Evolutionary conservation across 2,797 vertebrate species (phyloP).

Genomic region (Sebastiscus albofasciatus): DNA sequence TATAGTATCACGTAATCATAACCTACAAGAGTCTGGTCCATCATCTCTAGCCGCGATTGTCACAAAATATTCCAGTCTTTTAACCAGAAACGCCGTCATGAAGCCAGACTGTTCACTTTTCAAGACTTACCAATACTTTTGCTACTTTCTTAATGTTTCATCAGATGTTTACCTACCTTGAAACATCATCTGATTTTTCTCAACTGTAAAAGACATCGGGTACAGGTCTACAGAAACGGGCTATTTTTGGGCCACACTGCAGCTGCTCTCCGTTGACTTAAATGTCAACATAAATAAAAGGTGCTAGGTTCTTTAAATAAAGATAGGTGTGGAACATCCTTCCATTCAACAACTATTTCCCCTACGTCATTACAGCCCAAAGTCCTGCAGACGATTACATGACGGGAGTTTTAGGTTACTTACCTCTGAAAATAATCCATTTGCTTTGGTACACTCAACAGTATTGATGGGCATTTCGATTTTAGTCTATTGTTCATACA

Average conservation of each 20-base stretch:
- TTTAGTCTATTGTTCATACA: constrained; percentile 5
- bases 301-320: constrained; percentile 4
- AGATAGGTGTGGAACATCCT: neutral
- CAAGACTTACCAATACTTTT: neutral
- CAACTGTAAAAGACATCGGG: neutral
- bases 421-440: neutral
- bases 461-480: neutral
- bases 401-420: neutral
- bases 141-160: constrained; percentile 12
- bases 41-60: neutral
- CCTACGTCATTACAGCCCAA: neutral
- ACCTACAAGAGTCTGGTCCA: neutral
- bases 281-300: neutral
- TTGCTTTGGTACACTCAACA: neutral
- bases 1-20: neutral
- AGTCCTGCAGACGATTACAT: neutral
- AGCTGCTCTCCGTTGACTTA: neutral
- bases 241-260: neutral
- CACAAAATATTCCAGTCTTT: neutral
- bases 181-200: neutral
- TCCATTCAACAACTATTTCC: neutral
- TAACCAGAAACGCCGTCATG: neutral
- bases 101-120: neutral
- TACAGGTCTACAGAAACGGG: neutral
- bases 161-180: constrained; percentile 2